Evolutionary conservation across 2,113 vertebrate species (phyloP).

Genomic region (Fulmarus glacialis): DNA sequence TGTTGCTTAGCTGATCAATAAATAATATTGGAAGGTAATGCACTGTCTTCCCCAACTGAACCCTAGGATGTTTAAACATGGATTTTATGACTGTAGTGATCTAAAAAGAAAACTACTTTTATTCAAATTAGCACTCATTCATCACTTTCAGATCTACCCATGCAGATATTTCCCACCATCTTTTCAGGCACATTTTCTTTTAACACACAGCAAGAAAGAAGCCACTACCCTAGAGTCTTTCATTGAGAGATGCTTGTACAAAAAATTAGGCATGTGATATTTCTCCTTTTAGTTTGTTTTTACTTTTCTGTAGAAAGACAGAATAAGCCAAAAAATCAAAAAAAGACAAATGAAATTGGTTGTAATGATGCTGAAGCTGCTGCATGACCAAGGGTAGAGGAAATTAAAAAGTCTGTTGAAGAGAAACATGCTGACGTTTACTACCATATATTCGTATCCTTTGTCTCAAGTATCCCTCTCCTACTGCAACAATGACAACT

Average conservation of each 20-base stretch:
- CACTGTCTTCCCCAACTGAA: constrained; percentile 90
- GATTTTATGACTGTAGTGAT: constrained; percentile 7
- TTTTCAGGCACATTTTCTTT: background rate
- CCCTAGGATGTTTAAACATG: constrained; percentile 74
- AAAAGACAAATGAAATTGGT: background rate
- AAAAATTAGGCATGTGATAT: background rate
- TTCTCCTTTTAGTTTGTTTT: background rate
- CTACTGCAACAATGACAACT: background rate
- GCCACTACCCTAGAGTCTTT: background rate
- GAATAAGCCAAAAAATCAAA: background rate
- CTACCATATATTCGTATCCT: background rate
- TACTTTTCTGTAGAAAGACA: background rate
- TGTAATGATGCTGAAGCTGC: background rate
- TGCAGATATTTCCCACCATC: background rate
- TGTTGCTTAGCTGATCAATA: constrained; percentile 96
- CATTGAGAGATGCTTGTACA: background rate
- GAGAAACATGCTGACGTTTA: background rate
- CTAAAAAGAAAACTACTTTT: constrained; percentile 48
- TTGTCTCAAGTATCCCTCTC: background rate
- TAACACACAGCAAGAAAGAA: background rate
- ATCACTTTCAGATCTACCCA: constrained; percentile 1
- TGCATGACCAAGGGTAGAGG: background rate
- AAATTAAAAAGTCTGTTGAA: background rate
- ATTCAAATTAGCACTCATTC: constrained; percentile 38
- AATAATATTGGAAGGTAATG: constrained; percentile 98